These are phyloP conservation scores for Drosophila persimilis DNA, from an alignment of 1,140 invertebrate species.

Conservation along the genomic window DNA sequence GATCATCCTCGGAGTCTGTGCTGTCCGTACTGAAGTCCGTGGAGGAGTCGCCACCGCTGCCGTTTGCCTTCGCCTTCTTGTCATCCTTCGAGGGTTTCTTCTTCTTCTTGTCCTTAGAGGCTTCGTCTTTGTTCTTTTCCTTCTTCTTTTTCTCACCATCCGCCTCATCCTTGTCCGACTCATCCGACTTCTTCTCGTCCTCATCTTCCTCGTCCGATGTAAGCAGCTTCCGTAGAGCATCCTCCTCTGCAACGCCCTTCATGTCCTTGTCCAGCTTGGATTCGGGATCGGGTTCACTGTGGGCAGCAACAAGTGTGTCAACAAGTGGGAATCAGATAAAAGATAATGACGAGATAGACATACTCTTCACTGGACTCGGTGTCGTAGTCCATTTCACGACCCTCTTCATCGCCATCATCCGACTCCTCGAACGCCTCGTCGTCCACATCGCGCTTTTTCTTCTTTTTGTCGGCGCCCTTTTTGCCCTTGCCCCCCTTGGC, in stretches of 20 bases:
- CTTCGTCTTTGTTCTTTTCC: constrained; percentile 86
- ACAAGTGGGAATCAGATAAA: no score
- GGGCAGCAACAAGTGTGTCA: constrained; percentile 18
- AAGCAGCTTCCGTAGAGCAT: constrained; percentile 91
- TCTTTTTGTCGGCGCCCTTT: constrained; percentile 87
- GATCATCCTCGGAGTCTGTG: constrained; percentile 86
- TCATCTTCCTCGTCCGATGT: constrained; percentile 96
- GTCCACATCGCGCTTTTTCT: constrained; percentile 90
- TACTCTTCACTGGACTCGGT: constrained; percentile 91
- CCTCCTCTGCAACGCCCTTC: constrained; percentile 95
- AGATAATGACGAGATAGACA: constrained; percentile 11
- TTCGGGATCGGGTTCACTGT: constrained; percentile 90
- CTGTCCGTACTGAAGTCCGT: constrained; percentile 90
- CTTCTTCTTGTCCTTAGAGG: constrained; percentile 86
- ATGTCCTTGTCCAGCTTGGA: constrained; percentile 88
- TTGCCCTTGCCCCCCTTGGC: constrained; percentile 87
- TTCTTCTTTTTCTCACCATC: constrained; percentile 86
- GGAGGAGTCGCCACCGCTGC: constrained; percentile 85
- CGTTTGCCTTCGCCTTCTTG: constrained; percentile 84
- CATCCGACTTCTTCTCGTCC: constrained; percentile 88
- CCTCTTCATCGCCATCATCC: constrained; percentile 98
- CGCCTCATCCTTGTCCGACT: constrained; percentile 85
- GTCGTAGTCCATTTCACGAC: constrained; percentile 94
- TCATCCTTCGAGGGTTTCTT: constrained; percentile 86
- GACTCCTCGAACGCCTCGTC: constrained; percentile 97